Conservation (phyloP, 2,113 vertebrate species). For the Tachysurus fulvidraco region DNA sequence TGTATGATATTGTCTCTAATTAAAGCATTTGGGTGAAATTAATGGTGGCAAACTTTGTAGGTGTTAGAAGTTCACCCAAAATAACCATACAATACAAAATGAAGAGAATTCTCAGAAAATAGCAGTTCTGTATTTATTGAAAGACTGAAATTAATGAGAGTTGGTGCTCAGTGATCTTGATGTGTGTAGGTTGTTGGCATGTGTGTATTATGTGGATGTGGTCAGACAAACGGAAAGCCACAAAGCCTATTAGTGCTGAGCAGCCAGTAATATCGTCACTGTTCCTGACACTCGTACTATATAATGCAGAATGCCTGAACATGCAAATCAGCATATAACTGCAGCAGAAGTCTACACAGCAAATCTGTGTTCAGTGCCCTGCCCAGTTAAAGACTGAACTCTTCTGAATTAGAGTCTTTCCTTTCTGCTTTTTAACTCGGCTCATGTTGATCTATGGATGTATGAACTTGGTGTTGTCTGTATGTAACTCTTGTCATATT, state of each 20-base stretch:
- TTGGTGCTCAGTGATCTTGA: not conserved
- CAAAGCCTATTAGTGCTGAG: constrained; percentile 67
- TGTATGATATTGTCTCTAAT: not conserved
- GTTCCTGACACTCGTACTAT: not conserved
- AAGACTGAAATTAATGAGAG: not conserved
- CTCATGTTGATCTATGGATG: not conserved
- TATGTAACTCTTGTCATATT: not conserved
- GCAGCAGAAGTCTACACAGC: not conserved
- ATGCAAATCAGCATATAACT: not conserved
- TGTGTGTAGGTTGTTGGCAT: not conserved
- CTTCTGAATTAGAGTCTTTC: not conserved
- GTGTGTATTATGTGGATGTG: not conserved
- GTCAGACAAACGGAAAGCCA: constrained; percentile 60
- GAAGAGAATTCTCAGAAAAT: not conserved
- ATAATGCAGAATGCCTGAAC: not conserved
- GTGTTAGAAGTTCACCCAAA: not conserved
- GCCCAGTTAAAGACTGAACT: not conserved
- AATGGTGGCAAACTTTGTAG: not conserved
- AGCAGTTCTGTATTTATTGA: not conserved
- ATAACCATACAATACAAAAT: not conserved
- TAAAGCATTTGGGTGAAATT: not conserved
- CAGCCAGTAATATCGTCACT: constrained; percentile 58
- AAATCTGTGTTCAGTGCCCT: not conserved
- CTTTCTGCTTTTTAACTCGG: not conserved
- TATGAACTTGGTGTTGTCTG: not conserved